These are phyloP conservation scores for Chrosomus eos DNA, from an alignment of 2,797 vertebrate species.

Conservation along the genomic window DNA sequence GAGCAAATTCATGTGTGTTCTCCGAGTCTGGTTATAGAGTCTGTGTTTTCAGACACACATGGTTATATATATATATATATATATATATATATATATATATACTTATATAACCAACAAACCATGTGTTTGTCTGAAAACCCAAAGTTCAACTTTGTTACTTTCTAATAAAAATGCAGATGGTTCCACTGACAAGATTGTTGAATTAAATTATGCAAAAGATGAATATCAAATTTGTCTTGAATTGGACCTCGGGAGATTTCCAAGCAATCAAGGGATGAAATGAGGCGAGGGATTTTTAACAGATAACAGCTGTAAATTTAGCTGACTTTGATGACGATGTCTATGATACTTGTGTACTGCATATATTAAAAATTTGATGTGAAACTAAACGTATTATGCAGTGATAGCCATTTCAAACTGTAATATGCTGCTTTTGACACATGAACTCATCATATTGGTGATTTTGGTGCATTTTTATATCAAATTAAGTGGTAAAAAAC, in stretches of 20 bases:
- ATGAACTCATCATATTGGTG: not conserved
- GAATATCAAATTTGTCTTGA: conserved; percentile 38
- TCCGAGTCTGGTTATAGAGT: not conserved
- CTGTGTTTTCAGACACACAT: not conserved
- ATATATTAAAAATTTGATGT: not conserved
- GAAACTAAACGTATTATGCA: not conserved
- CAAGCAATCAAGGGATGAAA: conserved; percentile 38
- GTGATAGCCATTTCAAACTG: not conserved
- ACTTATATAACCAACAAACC: too few species aligned
- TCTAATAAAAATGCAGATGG: conserved; percentile 30
- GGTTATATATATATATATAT: too few species aligned
- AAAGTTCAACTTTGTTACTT: conserved; percentile 5
- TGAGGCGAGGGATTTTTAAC: conserved; percentile 10
- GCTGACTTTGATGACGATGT: conserved; percentile 5
- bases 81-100: too few species aligned
- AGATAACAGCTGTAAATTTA: conserved; percentile 26
- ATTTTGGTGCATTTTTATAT: not conserved
- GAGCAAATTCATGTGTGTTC: not conserved
- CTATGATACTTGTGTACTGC: not conserved
- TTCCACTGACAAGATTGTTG: conserved; percentile 3
- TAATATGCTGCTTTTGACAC: not conserved
- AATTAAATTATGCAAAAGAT: conserved; percentile 32
- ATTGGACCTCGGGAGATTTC: conserved; percentile 12
- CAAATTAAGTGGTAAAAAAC: not conserved
- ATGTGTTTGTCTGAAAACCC: too few species aligned